Evolutionary conservation across 2,888 invertebrate species (phyloP).

Genomic region (Rhyacophila evoluta): DNA sequence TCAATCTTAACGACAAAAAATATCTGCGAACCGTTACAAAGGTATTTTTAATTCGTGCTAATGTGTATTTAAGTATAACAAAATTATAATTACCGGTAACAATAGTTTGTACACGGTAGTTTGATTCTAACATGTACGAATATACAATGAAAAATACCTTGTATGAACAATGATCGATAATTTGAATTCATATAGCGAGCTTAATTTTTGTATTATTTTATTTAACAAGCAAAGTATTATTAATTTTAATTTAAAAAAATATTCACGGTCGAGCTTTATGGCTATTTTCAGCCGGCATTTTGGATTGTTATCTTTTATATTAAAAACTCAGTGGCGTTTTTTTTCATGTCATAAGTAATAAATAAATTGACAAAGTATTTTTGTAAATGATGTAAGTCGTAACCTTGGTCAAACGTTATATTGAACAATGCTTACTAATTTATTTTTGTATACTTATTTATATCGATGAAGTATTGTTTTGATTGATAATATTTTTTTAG

Average conservation of each 20-base stretch:
- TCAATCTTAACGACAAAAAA: neutral
- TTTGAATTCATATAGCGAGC: neutral
- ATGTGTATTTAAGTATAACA: neutral
- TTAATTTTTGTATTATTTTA: neutral
- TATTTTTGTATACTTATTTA: no score
- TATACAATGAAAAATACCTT: neutral
- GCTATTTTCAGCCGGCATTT: neutral
- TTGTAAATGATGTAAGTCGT: no score
- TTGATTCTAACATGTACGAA: neutral
- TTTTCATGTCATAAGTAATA: no score
- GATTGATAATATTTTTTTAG: no score
- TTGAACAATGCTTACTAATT: no score
- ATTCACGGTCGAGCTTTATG: neutral
- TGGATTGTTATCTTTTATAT: neutral
- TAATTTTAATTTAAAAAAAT: neutral
- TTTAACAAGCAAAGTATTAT: neutral
- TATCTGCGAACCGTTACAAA: neutral
- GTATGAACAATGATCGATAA: constrained; percentile 3
- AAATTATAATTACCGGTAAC: neutral
- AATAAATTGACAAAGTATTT: no score
- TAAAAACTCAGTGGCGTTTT: neutral
- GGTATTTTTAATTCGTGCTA: neutral
- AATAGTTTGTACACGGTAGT: neutral
- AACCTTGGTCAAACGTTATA: no score
- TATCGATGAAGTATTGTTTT: no score